Percentiles rank a stretch among this genome's conserved stretches.
phyloP scores from a whole-genome alignment of 1,140 invertebrate species.

The Camponotus floridanus region DNA sequence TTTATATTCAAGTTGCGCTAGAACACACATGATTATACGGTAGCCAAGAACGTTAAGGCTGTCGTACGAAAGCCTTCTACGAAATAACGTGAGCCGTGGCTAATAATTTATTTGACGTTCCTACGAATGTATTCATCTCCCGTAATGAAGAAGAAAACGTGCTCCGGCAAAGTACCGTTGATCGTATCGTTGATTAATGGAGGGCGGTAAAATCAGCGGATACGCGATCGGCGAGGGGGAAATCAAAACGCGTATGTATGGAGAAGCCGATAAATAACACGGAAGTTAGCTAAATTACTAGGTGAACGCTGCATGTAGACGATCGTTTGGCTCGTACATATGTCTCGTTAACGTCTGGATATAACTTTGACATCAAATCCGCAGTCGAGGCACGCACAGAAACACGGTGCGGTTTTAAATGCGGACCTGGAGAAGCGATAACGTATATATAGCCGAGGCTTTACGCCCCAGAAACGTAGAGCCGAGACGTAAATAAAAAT shows the following conservation, averaged over 20 bases:
- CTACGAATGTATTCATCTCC: conserved; percentile 28
- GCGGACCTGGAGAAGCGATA: conserved; percentile 45
- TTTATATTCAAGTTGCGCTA: neutral
- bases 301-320: conserved; percentile 42
- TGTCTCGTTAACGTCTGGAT: conserved; percentile 61
- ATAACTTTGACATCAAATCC: conserved; percentile 58
- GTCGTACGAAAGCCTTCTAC: conserved; percentile 1
- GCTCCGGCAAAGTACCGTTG: conserved; percentile 32
- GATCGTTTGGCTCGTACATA: conserved; percentile 53
- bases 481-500: conserved; percentile 51
- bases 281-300: conserved; percentile 57
- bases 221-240: conserved; percentile 19
- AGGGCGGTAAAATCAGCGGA: conserved; percentile 30
- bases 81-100: conserved; percentile 24
- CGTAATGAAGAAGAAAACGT: conserved; percentile 45
- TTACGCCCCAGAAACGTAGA: conserved; percentile 36
- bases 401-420: conserved; percentile 51
- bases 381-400: conserved; percentile 55
- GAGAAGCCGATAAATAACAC: conserved; percentile 55
- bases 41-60: conserved; percentile 13
- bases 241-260: conserved; percentile 48
- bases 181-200: conserved; percentile 48
- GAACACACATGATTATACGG: conserved; percentile 37
- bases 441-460: conserved; percentile 39
- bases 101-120: conserved; percentile 42